Conservation (phyloP, 2,113 vertebrate genomes). For the Etia nguti region DNA sequence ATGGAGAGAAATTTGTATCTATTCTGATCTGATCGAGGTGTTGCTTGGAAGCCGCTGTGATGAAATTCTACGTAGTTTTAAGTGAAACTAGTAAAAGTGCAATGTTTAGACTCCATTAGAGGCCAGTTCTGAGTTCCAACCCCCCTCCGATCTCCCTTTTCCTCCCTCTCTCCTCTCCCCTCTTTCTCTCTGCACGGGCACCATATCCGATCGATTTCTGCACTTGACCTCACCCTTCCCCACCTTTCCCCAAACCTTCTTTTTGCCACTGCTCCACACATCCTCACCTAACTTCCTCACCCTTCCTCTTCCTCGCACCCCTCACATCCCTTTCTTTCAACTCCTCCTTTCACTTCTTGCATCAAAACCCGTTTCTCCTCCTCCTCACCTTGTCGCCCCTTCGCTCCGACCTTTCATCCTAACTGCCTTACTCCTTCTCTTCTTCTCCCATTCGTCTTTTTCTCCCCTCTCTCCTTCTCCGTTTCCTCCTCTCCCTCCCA, state of each 20-base stretch:
- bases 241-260: slow-evolving; percentile 23
- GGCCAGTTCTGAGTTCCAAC: slow-evolving; percentile 74
- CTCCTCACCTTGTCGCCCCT: slow-evolving; percentile 47
- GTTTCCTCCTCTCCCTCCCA: background rate
- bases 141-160: slow-evolving; percentile 60
- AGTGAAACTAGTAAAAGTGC: background rate
- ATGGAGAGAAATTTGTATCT: background rate
- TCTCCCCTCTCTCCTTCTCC: background rate
- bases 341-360: slow-evolving; percentile 49
- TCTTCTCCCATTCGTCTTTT: background rate
- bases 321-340: slow-evolving; percentile 41
- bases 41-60: background rate
- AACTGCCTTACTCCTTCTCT: slow-evolving; percentile 50
- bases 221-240: slow-evolving; percentile 58
- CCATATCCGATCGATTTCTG: slow-evolving; percentile 74
- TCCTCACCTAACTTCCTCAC: slow-evolving; percentile 34
- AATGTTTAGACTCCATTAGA: slow-evolving; percentile 76
- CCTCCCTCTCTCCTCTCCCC: slow-evolving; percentile 33
- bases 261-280: background rate
- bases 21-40: background rate
- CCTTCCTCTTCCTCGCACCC: slow-evolving; percentile 14
- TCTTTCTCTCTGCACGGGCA: slow-evolving; percentile 77
- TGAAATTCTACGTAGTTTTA: background rate
- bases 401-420: slow-evolving; percentile 60
- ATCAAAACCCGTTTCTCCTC: background rate